Percentiles rank a stretch among this genome's conserved stretches.
Evolutionary conservation across 2,797 vertebrate species (phyloP).

Genomic region (Gobio occitaniae): DNA sequence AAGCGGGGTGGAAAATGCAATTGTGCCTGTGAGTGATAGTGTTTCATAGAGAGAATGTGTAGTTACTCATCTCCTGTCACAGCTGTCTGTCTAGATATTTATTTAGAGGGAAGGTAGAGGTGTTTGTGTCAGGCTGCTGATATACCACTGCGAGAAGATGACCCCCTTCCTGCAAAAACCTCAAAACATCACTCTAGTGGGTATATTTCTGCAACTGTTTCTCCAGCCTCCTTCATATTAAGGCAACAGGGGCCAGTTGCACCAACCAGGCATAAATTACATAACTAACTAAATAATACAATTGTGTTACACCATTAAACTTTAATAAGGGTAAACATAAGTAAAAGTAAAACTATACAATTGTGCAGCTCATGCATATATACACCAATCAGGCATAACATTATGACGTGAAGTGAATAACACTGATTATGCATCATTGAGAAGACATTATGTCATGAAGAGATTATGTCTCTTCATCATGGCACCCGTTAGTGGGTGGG

Average conservation of each 20-base stretch:
- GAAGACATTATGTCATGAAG: too few relatives aligned
- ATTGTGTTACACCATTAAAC: not conserved
- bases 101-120: conserved; percentile 30
- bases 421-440: too few relatives aligned
- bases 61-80: conserved; percentile 35
- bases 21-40: conserved; percentile 15
- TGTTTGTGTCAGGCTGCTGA: conserved; percentile 27
- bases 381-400: too few relatives aligned
- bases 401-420: too few relatives aligned
- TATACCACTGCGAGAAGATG: not conserved
- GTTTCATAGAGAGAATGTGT: conserved; percentile 34
- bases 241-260: not conserved
- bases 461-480: too few relatives aligned
- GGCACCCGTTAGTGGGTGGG: too few relatives aligned
- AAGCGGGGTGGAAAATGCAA: conserved; percentile 16
- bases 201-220: not conserved
- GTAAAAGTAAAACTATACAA: not conserved
- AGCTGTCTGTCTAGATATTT: conserved; percentile 47
- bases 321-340: not conserved
- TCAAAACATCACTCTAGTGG: not conserved
- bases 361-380: too few relatives aligned
- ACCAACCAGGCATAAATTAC: not conserved
- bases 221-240: not conserved
- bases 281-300: not conserved
- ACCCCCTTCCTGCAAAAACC: not conserved